Percentiles rank a stretch among this genome's conserved stretches.
Conservation (phyloP, 2,888 invertebrate species). For the Synanthedon andrenaeformis region DNA sequence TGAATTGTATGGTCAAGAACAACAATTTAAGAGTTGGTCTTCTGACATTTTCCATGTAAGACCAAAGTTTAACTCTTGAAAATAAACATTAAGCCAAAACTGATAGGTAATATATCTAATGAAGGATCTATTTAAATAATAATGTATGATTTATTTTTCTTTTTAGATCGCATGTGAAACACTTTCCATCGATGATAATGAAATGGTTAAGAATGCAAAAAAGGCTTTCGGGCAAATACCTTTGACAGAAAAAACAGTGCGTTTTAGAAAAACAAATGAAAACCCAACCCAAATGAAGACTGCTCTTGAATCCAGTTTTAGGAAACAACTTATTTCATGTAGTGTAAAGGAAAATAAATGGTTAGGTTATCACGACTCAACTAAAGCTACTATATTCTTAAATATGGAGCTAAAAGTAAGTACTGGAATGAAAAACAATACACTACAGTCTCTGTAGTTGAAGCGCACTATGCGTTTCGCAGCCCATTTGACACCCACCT, state of each 20-base stretch:
- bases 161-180: constrained; percentile 87
- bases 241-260: constrained; percentile 80
- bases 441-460: too few species aligned
- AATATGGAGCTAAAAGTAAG: constrained; percentile 63
- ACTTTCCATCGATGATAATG: constrained; percentile 87
- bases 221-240: constrained; percentile 80
- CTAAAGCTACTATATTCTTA: constrained; percentile 71
- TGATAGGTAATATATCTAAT: not conserved
- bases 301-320: constrained; percentile 41
- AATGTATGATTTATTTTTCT: too few species aligned
- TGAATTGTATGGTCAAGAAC: constrained; percentile 95
- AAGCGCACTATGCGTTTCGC: too few species aligned
- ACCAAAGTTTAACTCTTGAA: not conserved
- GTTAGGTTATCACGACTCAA: constrained; percentile 69
- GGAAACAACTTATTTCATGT: constrained; percentile 58
- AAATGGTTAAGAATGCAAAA: constrained; percentile 84
- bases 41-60: constrained; percentile 85
- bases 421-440: not conserved
- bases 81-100: constrained; percentile 1
- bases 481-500: too few species aligned
- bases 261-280: constrained; percentile 70
- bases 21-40: constrained; percentile 91
- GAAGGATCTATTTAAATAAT: not conserved
- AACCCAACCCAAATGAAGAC: constrained; percentile 22
- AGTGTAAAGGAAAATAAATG: constrained; percentile 67